phyloP scores from a whole-genome alignment of 2,888 invertebrate genomes.

The Autographa pulchrina region DNA sequence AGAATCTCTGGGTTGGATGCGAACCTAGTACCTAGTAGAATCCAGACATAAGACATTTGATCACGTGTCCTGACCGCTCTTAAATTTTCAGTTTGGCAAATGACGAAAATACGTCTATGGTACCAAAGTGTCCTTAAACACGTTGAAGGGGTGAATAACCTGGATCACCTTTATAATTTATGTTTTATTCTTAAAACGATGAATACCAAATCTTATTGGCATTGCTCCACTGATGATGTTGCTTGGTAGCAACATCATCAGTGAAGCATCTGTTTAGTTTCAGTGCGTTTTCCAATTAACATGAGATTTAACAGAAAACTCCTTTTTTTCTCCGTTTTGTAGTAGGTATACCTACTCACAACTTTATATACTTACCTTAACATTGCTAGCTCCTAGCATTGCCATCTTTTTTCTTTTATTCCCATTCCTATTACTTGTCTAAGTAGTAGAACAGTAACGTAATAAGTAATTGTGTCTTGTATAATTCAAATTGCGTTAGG shows the following conservation, averaged over 20 bases:
- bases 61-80: too few species aligned
- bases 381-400: too few species aligned
- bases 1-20: too few species aligned
- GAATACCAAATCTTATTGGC: conserved; percentile 42
- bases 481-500: too few species aligned
- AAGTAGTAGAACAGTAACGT: background rate
- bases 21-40: background rate
- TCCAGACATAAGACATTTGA: background rate
- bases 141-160: background rate
- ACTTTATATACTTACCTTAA: too few species aligned
- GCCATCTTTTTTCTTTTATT: too few species aligned
- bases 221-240: conserved; percentile 38
- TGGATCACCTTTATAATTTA: conserved; percentile 28
- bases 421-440: too few species aligned
- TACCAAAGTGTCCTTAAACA: background rate
- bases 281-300: background rate
- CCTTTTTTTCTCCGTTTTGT: background rate
- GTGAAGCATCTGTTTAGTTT: conserved; percentile 40
- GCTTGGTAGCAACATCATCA: too few species aligned
- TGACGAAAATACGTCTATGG: too few species aligned
- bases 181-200: conserved; percentile 23
- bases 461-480: background rate
- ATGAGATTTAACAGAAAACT: background rate
- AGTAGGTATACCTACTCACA: too few species aligned
- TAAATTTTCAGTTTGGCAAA: background rate